Conservation (phyloP, 2,888 invertebrate genomes). For the Hedya salicella region DNA sequence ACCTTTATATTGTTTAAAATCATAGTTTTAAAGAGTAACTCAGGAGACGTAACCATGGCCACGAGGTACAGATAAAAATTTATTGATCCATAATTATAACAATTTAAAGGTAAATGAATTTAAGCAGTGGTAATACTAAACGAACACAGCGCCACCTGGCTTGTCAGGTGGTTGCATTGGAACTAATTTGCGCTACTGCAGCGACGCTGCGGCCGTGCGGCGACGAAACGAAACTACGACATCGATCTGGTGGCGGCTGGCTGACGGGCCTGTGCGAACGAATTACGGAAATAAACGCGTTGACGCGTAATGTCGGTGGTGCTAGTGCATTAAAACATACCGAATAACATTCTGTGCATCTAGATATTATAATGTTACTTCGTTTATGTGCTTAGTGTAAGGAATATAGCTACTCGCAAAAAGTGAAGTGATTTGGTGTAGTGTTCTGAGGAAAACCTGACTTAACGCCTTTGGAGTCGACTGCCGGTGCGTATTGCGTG, state of each 20-base stretch:
- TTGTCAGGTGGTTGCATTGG: conserved; percentile 48
- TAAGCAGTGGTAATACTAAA: conserved; percentile 53
- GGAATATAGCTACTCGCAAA: conserved; percentile 65
- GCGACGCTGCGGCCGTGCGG: conserved; percentile 64
- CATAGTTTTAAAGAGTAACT: no score
- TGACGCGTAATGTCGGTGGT: conserved; percentile 77
- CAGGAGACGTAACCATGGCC: no score
- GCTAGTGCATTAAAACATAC: conserved; percentile 76
- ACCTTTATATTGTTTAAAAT: no score
- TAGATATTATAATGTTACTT: conserved; percentile 73
- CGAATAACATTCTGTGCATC: conserved; percentile 71
- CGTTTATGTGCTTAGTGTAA: conserved; percentile 80
- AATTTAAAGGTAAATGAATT: conserved; percentile 14
- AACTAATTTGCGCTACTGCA: conserved; percentile 46
- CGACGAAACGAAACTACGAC: conserved; percentile 72
- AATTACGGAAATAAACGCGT: conserved; percentile 72
- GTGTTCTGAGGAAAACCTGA: conserved; percentile 67
- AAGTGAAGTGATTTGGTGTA: conserved; percentile 70
- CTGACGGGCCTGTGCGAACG: conserved; percentile 70
- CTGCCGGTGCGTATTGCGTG: conserved; percentile 73
- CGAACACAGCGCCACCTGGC: conserved; percentile 63
- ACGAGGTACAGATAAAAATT: no score
- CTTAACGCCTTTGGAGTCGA: conserved; percentile 62
- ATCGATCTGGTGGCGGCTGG: conserved; percentile 80
- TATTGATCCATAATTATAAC: no score